A percentile compares a stretch with the other conserved stretches of the same genome.
Evolutionary conservation across 2,888 invertebrate genomes (phyloP).

Genomic region (Rhynchonema sp.): DNA sequence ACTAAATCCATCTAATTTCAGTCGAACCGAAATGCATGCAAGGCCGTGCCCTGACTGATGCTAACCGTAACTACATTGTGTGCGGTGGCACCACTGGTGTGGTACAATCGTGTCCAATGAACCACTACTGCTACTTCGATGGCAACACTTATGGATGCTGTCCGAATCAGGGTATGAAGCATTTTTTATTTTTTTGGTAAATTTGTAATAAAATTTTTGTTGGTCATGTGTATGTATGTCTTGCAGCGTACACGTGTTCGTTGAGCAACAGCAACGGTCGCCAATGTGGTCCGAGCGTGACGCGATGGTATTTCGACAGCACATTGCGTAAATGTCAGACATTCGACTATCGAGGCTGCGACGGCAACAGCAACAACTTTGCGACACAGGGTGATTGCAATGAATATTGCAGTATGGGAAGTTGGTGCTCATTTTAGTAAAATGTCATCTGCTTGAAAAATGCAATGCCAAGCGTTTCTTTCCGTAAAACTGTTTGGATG

Average conservation of each 20-base stretch:
- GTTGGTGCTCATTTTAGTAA: no score
- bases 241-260: constrained; percentile 7
- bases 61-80: constrained; percentile 25
- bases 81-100: constrained; percentile 15
- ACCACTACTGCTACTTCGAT: constrained; percentile 7
- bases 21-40: constrained; percentile 25
- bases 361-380: constrained; percentile 17
- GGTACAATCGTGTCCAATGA: not conserved
- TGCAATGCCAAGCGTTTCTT: no score
- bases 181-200: no score
- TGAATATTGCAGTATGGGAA: constrained; percentile 12
- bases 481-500: no score
- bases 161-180: constrained; percentile 1
- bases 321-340: constrained; percentile 14
- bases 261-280: constrained; percentile 3
- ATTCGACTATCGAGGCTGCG: constrained; percentile 16
- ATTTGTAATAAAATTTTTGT: not conserved
- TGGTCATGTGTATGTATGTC: no score
- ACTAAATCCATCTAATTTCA: constrained; percentile 1
- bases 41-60: constrained; percentile 25
- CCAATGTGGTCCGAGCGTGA: constrained; percentile 5
- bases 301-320: constrained; percentile 15
- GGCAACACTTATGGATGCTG: constrained; percentile 7
- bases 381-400: constrained; percentile 15
- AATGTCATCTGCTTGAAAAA: no score